Percentiles rank a stretch among this genome's conserved stretches.
phyloP scores from a whole-genome alignment of 2,113 vertebrate species.

The Aplodontia rufa region DNA sequence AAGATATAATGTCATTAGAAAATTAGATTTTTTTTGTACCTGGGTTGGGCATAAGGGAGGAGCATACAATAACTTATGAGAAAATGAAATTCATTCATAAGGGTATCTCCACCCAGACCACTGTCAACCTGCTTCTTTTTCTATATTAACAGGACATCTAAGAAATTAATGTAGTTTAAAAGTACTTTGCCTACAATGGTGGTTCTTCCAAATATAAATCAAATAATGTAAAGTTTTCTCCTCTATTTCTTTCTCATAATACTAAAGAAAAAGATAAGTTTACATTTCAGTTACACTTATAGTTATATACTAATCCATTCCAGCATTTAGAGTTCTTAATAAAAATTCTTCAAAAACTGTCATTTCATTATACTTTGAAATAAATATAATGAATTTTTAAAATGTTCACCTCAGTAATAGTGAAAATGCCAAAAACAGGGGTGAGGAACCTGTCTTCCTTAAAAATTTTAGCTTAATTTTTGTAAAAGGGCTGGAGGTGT shows the following conservation, averaged over 20 bases:
- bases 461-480: not conserved
- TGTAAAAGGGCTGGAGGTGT: not conserved
- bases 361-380: slow-evolving; percentile 12
- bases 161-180: slow-evolving; percentile 40
- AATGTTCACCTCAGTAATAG: not conserved
- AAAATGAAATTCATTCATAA: slow-evolving; percentile 24
- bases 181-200: not conserved
- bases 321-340: not conserved
- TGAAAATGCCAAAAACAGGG: not conserved
- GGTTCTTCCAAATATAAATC: not conserved
- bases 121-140: not conserved
- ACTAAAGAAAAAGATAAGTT: not conserved
- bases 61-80: slow-evolving; percentile 43
- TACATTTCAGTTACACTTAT: not conserved
- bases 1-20: slow-evolving; percentile 54
- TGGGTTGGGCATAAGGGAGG: slow-evolving; percentile 3
- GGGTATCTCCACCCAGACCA: not conserved
- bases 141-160: not conserved
- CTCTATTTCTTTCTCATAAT: not conserved
- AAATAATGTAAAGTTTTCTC: not conserved
- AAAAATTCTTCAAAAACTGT: not conserved
- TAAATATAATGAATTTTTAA: not conserved
- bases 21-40: slow-evolving; percentile 40
- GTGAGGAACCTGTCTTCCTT: not conserved
- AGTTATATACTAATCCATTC: not conserved